Evolutionary conservation across 2,888 invertebrate genomes (phyloP), one percentile per base, ranked within the genome.

Genomic region (Dinocampus coccinellae): DNA sequence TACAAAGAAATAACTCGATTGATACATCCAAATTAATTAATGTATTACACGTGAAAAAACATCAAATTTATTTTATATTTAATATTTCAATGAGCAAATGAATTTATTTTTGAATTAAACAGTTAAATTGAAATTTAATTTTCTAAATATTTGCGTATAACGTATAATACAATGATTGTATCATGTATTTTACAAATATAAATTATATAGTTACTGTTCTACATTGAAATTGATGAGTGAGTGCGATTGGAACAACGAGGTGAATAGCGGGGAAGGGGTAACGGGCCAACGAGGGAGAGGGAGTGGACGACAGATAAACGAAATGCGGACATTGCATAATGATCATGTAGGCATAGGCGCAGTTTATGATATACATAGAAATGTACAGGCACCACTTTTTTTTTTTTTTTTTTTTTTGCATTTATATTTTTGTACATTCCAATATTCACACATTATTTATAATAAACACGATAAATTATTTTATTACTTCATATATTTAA

Each of bases 291-390:
- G n/a, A n/a, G n/a, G n/a, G n/a, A n/a, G n/a, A n/a, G n/a, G n/a
- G n/a, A n/a, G n/a, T n/a, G n/a, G n/a, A n/a, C n/a, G n/a, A n/a
- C n/a, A n/a, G 58, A 33, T n/a, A 26, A 58, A 34, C 33, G 58
- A 58, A 33, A 58, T 33, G 34, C 58, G 58, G 58, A 58, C 58
- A 34, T 58, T 58, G 58, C 58, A 58, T 58, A 58, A 58, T 58
- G 9, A 4, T 13, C 1, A 16, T 3, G 10, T 13, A 16, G 29
- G 55, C 7, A 29, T 55, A 58, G 58, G 58, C 13, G 29, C 58
- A 58, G 34, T 33, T 58, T 24, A 55, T 55, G 16, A 39, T 39
- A 39, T n/a, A 47, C 16, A 47, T 47, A 16, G 34, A 34, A 58
- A 58, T 58, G 33, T 33, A n/a, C 58, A 58, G 58, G 58, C 58